These are phyloP conservation scores for Orchesella cincta DNA, from an alignment of 1,140 invertebrate species.

Conservation along the genomic window DNA sequence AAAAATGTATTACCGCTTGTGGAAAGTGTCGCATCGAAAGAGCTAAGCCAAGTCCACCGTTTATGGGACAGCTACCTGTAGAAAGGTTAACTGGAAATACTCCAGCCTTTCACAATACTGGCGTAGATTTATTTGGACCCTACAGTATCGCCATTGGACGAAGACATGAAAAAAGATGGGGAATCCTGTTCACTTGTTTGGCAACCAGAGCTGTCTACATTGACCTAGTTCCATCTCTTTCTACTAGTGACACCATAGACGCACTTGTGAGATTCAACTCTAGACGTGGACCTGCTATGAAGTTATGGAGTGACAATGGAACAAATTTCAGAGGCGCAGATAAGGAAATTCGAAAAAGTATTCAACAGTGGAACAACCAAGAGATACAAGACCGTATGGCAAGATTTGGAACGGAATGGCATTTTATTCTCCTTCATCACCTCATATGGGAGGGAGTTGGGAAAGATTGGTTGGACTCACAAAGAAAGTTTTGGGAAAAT, in stretches of 20 bases:
- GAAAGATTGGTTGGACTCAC: background rate
- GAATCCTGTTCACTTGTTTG: slow-evolving; percentile 46
- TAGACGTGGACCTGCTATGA: background rate
- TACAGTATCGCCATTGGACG: background rate
- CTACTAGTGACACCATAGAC: slow-evolving; percentile 31
- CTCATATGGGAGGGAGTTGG: slow-evolving; percentile 1
- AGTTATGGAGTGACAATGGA: background rate
- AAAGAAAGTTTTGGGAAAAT: background rate
- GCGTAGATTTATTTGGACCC: background rate
- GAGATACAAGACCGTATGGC: background rate
- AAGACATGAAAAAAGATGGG: background rate
- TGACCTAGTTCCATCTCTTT: slow-evolving; percentile 39
- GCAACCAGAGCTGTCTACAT: slow-evolving; percentile 50
- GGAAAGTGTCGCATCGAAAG: background rate
- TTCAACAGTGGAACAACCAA: background rate
- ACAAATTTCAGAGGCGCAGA: background rate
- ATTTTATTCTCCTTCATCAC: background rate
- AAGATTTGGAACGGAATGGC: background rate
- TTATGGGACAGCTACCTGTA: background rate
- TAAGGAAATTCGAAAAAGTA: background rate
- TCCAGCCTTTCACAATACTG: background rate
- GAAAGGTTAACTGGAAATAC: background rate
- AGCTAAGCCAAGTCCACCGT: background rate
- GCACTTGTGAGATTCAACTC: slow-evolving; percentile 52
- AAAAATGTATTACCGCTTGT: background rate